Percentiles rank a stretch among this genome's conserved stretches.
Evolutionary conservation across 2,113 vertebrate genomes (phyloP).

Genomic region (Vimba vimba): DNA sequence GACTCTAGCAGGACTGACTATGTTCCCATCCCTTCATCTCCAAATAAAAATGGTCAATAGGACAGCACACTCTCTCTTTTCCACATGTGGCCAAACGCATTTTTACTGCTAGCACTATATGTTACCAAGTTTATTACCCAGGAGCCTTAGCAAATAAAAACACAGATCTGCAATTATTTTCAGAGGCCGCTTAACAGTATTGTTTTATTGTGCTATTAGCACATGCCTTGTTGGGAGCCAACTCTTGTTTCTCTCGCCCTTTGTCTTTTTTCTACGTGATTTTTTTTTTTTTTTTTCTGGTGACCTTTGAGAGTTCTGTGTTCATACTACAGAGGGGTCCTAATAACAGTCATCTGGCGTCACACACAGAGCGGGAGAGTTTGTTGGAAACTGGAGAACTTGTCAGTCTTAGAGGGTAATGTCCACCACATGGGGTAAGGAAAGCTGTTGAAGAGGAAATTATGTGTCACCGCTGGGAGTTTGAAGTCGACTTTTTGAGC

Average conservation of each 20-base stretch:
- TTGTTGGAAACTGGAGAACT: slow-evolving; percentile 51
- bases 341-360: slow-evolving; percentile 55
- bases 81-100: not conserved
- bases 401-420: slow-evolving; percentile 53
- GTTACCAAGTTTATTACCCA: slow-evolving; percentile 56
- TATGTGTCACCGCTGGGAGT: slow-evolving; percentile 55
- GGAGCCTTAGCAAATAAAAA: slow-evolving; percentile 59
- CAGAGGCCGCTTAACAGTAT: slow-evolving; percentile 48
- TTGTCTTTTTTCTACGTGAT: slow-evolving; percentile 33
- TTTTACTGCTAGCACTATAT: slow-evolving; percentile 44
- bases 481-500: slow-evolving; percentile 48
- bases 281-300: slow-evolving; percentile 38
- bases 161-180: slow-evolving; percentile 52
- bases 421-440: slow-evolving; percentile 57
- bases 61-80: slow-evolving; percentile 22
- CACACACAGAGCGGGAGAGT: slow-evolving; percentile 6
- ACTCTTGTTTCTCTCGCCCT: slow-evolving; percentile 34
- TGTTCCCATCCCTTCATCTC: slow-evolving; percentile 31
- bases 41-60: slow-evolving; percentile 39
- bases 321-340: slow-evolving; percentile 45
- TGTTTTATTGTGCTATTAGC: slow-evolving; percentile 57
- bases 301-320: slow-evolving; percentile 57
- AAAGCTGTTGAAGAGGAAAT: slow-evolving; percentile 50
- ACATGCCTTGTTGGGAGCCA: slow-evolving; percentile 46
- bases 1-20: slow-evolving; percentile 40